Conservation (phyloP, 2,888 invertebrate species). For the Drosophila longiperda region DNA sequence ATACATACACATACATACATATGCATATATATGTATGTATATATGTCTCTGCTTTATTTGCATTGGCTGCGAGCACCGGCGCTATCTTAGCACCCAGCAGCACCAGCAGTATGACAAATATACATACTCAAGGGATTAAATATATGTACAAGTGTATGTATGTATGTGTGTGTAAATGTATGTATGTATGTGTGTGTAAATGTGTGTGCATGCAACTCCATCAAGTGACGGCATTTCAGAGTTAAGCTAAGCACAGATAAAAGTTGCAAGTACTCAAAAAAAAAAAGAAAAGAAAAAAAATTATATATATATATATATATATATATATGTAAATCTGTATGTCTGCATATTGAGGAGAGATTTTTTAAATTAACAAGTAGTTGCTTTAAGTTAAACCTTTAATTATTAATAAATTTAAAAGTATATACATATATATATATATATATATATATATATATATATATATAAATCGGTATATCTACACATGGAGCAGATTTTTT, state of each 20-base stretch:
- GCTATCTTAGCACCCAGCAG: slow-evolving; percentile 28
- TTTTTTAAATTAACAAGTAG: background rate
- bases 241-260: background rate
- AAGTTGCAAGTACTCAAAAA: background rate
- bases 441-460: no score
- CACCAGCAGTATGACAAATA: slow-evolving; percentile 30
- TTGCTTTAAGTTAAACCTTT: background rate
- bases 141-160: background rate
- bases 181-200: background rate
- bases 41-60: slow-evolving; percentile 31
- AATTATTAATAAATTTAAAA: background rate
- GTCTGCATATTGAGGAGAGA: background rate
- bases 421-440: no score
- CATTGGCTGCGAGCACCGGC: slow-evolving; percentile 25
- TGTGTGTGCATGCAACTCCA: background rate
- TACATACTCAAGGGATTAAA: slow-evolving; percentile 36
- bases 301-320: background rate
- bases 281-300: background rate
- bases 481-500: no score
- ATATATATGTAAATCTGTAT: background rate
- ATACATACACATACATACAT: no score
- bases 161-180: background rate
- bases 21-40: background rate
- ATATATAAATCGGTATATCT: no score
- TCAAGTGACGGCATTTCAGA: background rate